Percentiles rank a stretch among this genome's conserved stretches.
Conservation (phyloP, 1,140 invertebrate species). For the Plodia interpunctella region DNA sequence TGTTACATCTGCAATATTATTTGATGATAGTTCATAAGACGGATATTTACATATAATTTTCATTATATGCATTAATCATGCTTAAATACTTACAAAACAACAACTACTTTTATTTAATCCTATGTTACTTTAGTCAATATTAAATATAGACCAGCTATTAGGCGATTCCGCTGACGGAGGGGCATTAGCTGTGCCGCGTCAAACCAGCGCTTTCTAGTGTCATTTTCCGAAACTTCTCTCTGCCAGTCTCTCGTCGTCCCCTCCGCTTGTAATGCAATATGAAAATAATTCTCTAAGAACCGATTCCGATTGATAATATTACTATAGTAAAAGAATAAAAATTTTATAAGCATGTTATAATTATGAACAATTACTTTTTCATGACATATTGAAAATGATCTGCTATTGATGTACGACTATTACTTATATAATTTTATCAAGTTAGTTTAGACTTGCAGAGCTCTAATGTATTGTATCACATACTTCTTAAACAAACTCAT, state of each 20-base stretch:
- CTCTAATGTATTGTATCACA: too few species aligned
- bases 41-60: constrained; percentile 72
- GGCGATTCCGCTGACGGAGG: constrained; percentile 24
- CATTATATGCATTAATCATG: constrained; percentile 63
- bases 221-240: constrained; percentile 7
- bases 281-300: constrained; percentile 44
- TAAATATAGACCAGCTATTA: constrained; percentile 40
- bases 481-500: too few species aligned
- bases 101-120: constrained; percentile 66
- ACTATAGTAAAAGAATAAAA: neutral
- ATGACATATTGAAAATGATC: neutral
- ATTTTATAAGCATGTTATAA: constrained; percentile 2
- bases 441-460: too few species aligned
- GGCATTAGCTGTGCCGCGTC: constrained; percentile 9
- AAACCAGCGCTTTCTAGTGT: neutral
- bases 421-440: neutral
- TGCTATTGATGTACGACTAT: neutral
- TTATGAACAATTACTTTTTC: neutral
- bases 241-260: neutral
- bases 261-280: constrained; percentile 30
- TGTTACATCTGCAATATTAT: constrained; percentile 49
- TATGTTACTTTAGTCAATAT: constrained; percentile 52
- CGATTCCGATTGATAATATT: constrained; percentile 20
- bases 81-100: constrained; percentile 73
- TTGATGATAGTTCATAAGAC: constrained; percentile 71